phyloP scores from a whole-genome alignment of 2,888 invertebrate genomes.

The Ptychoptera albimana region DNA sequence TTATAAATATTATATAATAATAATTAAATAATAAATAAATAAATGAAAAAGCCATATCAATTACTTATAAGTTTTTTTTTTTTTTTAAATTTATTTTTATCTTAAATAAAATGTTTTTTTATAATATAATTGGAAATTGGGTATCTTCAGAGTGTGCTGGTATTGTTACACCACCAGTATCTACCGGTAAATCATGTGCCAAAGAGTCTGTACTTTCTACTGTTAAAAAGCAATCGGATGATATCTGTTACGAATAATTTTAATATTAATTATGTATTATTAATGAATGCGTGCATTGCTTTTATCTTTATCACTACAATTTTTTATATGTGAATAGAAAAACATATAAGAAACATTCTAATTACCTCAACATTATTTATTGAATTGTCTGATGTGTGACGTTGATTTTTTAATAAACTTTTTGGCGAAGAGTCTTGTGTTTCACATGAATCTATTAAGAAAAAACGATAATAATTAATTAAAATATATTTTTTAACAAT shows the following conservation, averaged over 20 bases:
- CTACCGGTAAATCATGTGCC: conserved; percentile 23
- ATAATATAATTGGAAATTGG: conserved; percentile 19
- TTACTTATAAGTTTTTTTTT: too few species aligned
- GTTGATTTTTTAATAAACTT: conserved; percentile 13
- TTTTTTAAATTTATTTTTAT: too few species aligned
- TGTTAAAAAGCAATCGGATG: conserved; percentile 25
- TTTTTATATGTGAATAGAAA: not conserved
- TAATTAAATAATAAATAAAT: too few species aligned
- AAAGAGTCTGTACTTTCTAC: conserved; percentile 25
- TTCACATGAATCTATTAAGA: conserved; percentile 18
- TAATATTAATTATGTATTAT: not conserved
- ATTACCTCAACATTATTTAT: conserved; percentile 18
- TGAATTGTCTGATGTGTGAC: conserved; percentile 10
- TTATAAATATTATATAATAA: too few species aligned
- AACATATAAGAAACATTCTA: not conserved
- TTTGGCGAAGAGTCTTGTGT: conserved; percentile 14
- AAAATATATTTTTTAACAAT: too few species aligned
- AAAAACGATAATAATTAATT: too few species aligned
- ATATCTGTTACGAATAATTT: conserved; percentile 15
- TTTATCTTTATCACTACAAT: too few species aligned
- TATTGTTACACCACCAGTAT: conserved; percentile 27
- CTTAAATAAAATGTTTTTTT: too few species aligned
- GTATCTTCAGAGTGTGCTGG: conserved; percentile 27
- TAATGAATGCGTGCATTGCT: too few species aligned
- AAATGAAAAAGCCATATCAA: too few species aligned